Conservation (phyloP, 2,888 invertebrate genomes). For the Lycocerus yunnanus region DNA sequence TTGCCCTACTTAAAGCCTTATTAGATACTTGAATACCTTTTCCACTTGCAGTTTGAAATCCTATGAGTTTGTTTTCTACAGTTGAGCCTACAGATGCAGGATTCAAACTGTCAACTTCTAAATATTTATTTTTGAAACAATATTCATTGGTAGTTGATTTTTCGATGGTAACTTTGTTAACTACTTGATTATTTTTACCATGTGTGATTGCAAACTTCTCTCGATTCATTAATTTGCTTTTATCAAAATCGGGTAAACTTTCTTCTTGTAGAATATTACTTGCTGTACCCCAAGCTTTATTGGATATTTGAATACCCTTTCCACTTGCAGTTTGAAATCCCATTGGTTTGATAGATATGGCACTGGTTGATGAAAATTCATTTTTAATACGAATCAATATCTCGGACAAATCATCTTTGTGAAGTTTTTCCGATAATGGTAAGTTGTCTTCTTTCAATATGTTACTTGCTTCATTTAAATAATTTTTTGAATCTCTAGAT, state of each 20-base stretch:
- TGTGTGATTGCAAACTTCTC: neutral
- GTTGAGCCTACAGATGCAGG: too few relatives aligned
- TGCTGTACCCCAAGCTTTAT: constrained; percentile 51
- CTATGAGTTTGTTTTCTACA: too few relatives aligned
- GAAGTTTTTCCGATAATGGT: neutral
- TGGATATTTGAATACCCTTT: constrained; percentile 44
- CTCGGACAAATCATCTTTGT: neutral
- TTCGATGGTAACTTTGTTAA: neutral
- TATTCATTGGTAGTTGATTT: neutral
- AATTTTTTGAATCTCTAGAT: neutral
- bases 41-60: too few relatives aligned
- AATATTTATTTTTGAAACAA: neutral
- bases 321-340: constrained; percentile 52
- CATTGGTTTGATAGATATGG: neutral
- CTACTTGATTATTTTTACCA: neutral
- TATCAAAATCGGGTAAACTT: neutral
- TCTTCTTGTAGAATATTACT: neutral
- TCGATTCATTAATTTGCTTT: neutral
- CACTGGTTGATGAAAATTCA: neutral
- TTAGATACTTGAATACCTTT: too few relatives aligned
- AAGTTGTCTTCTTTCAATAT: neutral
- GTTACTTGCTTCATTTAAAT: neutral
- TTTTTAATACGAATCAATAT: neutral
- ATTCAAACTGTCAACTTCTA: too few relatives aligned
- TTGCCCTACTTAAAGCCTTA: too few relatives aligned